phyloP scores from a whole-genome alignment of 2,888 invertebrate species.

The Hypomecis punctinalis region DNA sequence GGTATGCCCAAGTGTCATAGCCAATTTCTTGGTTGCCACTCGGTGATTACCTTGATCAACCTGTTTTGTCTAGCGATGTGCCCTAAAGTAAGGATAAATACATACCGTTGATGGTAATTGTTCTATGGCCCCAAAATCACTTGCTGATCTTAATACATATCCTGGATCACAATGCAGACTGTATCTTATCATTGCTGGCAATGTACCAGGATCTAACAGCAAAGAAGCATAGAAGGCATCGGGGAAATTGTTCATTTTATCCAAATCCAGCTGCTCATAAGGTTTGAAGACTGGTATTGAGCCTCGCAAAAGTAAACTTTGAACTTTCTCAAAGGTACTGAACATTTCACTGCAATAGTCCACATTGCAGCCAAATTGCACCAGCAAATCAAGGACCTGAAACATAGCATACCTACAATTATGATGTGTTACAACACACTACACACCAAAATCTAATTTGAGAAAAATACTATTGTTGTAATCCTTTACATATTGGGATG shows the following conservation, averaged over 20 bases:
- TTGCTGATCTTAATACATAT: constrained; percentile 59
- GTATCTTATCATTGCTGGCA: constrained; percentile 66
- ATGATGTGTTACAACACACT: too few species aligned
- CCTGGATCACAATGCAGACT: constrained; percentile 74
- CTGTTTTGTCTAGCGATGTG: too few species aligned
- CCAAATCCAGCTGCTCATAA: constrained; percentile 3
- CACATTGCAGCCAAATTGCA: constrained; percentile 73
- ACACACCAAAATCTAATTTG: too few species aligned
- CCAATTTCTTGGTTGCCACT: too few species aligned
- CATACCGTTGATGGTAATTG: constrained; percentile 65
- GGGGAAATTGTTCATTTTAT: constrained; percentile 57
- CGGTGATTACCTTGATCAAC: neutral
- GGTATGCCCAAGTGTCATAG: too few species aligned
- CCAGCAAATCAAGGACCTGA: constrained; percentile 73
- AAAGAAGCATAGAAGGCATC: constrained; percentile 75
- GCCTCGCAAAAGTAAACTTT: constrained; percentile 4
- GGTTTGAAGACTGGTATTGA: neutral
- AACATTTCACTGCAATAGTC: constrained; percentile 65
- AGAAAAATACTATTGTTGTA: too few species aligned
- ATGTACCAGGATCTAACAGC: constrained; percentile 61
- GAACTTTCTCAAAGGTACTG: constrained; percentile 22
- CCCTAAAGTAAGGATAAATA: too few species aligned
- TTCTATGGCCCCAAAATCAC: constrained; percentile 54
- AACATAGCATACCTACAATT: neutral
- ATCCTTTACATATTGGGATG: too few species aligned